Base-by-base conservation (phyloP, 2,113 vertebrate species). In the Pipa parva region DNA sequence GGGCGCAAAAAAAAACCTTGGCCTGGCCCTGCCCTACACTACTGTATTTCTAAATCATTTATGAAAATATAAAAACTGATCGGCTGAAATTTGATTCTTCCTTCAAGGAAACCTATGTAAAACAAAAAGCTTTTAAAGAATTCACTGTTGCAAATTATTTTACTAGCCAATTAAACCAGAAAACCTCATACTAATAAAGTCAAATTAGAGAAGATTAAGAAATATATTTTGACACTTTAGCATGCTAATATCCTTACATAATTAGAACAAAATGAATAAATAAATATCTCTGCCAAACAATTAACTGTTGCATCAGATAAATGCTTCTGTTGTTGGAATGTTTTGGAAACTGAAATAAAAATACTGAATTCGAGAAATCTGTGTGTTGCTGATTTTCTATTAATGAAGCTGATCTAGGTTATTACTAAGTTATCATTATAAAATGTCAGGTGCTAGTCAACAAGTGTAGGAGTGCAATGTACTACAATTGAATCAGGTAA, bases 181-280 rank as follows among this genome's bases (percentile, higher is more conserved):
- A 49, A 10, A 21, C 12, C 7, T 22, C 4, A 3, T 22, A 4
- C 22, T 46, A 17, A 17, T 15, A 46, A 46, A 20, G 46, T 24
- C 21, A 24, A 21, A 49, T 21, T 49, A 49, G 21, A 21, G 18
- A 18, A 7, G 15, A 20, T 20, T 49, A 22, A 49, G 46, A 21
- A 49, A 49, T 49, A 49, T 49, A 49, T 49, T 49, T 49, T 49
- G 46, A 49, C 46, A 49, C 46, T 49, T 18, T 20, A 49, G 21
- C 9, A 49, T 49, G 18, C 42, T 46, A 46, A 46, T 46, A 7
- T 17, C 15, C 42, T 46, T 17, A 17, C 33, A 36, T 42, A 42
- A 42, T 42, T 49, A 24, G 21, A 49, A 49, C 20, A 22, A 22
- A 12, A 12, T 33, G 11, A 33, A 6, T 10, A 49, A 22, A 49